Evolutionary conservation across 2,797 vertebrate genomes (phyloP).

Genomic region (Strix occidentalis): DNA sequence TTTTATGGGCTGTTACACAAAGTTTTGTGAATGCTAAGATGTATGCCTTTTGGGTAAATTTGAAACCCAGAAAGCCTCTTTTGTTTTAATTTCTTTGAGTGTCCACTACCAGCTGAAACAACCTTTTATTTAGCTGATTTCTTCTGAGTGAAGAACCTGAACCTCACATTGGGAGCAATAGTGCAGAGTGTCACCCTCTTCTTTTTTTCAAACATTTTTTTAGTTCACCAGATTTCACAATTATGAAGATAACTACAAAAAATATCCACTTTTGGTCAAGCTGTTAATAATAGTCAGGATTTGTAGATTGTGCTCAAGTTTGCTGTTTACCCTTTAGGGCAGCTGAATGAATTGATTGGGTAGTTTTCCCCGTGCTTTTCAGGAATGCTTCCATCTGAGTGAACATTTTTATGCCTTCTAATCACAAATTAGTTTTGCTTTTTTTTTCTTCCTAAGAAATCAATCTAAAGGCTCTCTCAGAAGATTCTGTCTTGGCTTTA

Average conservation of each 20-base stretch:
- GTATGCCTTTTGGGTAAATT: background rate
- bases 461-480: background rate
- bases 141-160: background rate
- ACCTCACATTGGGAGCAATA: background rate
- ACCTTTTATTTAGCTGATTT: background rate
- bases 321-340: constrained; percentile 26
- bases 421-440: constrained; percentile 32
- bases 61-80: background rate
- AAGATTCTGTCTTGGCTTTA: background rate
- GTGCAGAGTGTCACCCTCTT: background rate
- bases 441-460: background rate
- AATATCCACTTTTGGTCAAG: background rate
- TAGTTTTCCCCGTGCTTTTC: background rate
- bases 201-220: background rate
- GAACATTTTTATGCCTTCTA: constrained; percentile 34
- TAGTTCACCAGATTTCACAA: background rate
- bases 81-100: background rate
- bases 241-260: background rate
- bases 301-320: background rate
- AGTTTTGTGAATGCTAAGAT: background rate
- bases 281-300: background rate
- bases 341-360: background rate
- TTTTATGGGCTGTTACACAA: background rate
- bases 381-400: constrained; percentile 33
- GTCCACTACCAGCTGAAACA: background rate